These are phyloP conservation scores for Drosophila albomicans DNA, from an alignment of 1,140 invertebrate genomes.

Conservation along the genomic window DNA sequence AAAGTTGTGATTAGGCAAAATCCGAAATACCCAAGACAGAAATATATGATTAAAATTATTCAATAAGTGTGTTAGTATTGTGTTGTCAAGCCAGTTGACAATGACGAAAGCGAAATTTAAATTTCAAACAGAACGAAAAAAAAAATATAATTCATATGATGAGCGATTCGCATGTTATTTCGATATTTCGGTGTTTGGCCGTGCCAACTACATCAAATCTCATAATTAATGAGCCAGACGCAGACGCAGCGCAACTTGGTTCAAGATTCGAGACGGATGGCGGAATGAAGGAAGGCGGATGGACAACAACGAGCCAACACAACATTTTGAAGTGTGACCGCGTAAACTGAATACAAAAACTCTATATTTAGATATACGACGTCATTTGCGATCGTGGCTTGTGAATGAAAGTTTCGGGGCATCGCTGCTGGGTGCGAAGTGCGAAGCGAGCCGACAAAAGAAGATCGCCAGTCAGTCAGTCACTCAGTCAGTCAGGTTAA, in stretches of 20 bases:
- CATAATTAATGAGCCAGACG: slow-evolving; percentile 55
- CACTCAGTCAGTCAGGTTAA: slow-evolving; percentile 21
- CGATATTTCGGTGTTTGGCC: slow-evolving; percentile 43
- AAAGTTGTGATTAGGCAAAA: slow-evolving; percentile 57
- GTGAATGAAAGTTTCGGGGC: slow-evolving; percentile 74
- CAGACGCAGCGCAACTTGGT: not conserved
- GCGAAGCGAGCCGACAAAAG: slow-evolving; percentile 49
- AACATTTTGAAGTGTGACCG: slow-evolving; percentile 70
- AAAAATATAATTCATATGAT: slow-evolving; percentile 28
- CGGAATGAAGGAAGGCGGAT: slow-evolving; percentile 51
- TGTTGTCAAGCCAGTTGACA: slow-evolving; percentile 59
- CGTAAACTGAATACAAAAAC: slow-evolving; percentile 73
- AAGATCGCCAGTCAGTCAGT: slow-evolving; percentile 35
- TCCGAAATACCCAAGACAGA: slow-evolving; percentile 15
- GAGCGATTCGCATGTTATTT: slow-evolving; percentile 28
- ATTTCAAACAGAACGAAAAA: slow-evolving; percentile 25
- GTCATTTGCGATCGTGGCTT: slow-evolving; percentile 52
- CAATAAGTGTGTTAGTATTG: slow-evolving; percentile 21
- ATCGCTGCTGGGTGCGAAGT: slow-evolving; percentile 4
- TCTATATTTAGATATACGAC: slow-evolving; percentile 77
- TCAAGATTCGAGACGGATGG: not conserved
- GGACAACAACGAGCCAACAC: slow-evolving; percentile 37
- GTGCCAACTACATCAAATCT: slow-evolving; percentile 53
- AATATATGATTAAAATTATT: slow-evolving; percentile 35
- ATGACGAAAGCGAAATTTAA: slow-evolving; percentile 21